phyloP scores from a whole-genome alignment of 1,140 invertebrate genomes.

The Drosophila tristis region DNA sequence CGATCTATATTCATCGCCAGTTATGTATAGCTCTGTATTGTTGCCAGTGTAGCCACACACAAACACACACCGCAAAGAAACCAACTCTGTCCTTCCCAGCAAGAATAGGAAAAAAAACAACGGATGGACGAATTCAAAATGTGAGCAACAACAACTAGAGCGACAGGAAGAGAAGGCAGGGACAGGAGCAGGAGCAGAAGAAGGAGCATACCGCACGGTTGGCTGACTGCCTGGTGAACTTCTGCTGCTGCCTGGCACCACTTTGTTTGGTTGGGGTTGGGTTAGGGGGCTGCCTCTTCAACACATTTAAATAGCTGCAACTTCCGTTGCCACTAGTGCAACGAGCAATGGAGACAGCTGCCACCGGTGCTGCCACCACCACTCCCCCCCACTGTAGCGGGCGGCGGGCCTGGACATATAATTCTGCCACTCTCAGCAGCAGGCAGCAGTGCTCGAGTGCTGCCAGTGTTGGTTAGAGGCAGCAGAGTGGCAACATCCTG shows the following conservation, averaged over 20 bases:
- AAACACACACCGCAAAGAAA: not conserved
- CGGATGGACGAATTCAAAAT: conserved; percentile 39
- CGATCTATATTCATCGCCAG: no score
- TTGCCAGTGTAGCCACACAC: conserved; percentile 4
- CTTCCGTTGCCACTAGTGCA: conserved; percentile 69
- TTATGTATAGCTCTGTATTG: no score
- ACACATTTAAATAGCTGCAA: conserved; percentile 77
- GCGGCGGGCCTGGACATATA: conserved; percentile 12
- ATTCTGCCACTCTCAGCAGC: conserved; percentile 39
- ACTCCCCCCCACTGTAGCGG: conserved; percentile 2
- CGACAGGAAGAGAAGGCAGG: not conserved
- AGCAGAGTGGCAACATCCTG: conserved; percentile 57
- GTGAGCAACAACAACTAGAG: conserved; percentile 38
- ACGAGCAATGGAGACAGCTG: conserved; percentile 27
- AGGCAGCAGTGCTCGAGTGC: conserved; percentile 39
- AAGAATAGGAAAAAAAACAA: conserved; percentile 22
- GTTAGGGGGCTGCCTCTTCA: conserved; percentile 42
- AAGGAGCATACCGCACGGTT: conserved; percentile 16
- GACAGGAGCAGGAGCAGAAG: not conserved
- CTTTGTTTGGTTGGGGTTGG: not conserved
- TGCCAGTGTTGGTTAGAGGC: conserved; percentile 45
- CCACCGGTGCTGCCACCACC: conserved; percentile 2
- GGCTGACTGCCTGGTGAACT: conserved; percentile 17
- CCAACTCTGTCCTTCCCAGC: conserved; percentile 19
- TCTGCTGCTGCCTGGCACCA: conserved; percentile 12